Conservation (phyloP, 2,888 invertebrate species). For the Platycnemis pennipes region DNA sequence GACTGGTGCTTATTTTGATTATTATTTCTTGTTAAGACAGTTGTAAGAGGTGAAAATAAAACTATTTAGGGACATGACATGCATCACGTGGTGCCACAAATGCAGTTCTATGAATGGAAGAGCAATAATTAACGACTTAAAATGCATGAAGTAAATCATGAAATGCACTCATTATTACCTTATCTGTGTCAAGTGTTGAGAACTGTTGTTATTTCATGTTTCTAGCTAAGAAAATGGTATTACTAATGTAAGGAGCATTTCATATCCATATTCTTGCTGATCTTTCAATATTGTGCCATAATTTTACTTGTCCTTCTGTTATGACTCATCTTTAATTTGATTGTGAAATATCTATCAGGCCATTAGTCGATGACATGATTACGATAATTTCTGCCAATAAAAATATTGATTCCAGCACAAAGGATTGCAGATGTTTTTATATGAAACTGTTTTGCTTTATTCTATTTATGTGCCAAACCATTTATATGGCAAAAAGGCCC, state of each 20-base stretch:
- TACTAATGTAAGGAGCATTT: background rate
- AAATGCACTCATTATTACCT: background rate
- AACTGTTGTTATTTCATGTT: background rate
- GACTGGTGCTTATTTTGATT: slow-evolving; percentile 54
- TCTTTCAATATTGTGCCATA: slow-evolving; percentile 54
- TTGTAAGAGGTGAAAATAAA: background rate
- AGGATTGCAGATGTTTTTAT: background rate
- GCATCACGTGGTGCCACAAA: slow-evolving; percentile 42
- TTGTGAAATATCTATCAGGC: background rate
- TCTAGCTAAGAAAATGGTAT: slow-evolving; percentile 1
- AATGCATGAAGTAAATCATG: background rate
- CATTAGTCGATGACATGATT: background rate
- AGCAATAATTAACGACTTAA: slow-evolving; percentile 60
- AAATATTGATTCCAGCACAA: background rate
- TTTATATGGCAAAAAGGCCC: background rate
- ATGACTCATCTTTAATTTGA: background rate
- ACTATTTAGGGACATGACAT: background rate
- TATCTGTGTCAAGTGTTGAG: slow-evolving; percentile 4
- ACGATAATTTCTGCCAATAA: background rate
- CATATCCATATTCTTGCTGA: slow-evolving; percentile 20
- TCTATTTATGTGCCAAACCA: background rate
- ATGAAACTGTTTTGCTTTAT: background rate
- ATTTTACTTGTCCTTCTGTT: background rate
- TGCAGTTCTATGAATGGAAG: slow-evolving; percentile 41
- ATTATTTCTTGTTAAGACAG: background rate